Evolutionary conservation across 2,888 invertebrate species (phyloP).

Genomic region (Volucella inanis): DNA sequence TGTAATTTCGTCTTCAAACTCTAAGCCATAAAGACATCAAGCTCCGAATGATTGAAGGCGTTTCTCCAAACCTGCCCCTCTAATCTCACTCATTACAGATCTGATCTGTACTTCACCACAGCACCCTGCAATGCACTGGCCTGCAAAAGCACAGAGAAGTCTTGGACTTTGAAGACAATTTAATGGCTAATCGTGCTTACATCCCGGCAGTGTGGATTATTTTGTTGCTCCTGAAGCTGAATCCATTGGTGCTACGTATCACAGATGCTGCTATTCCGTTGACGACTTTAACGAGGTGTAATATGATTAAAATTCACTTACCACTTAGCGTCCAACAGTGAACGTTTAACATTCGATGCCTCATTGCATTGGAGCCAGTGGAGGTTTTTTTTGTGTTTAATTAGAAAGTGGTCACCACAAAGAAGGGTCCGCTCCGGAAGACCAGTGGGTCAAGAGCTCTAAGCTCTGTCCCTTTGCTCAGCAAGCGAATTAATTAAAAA

Average conservation of each 20-base stretch:
- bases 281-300: constrained; percentile 41
- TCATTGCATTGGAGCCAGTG: constrained; percentile 32
- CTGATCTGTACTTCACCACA: not conserved
- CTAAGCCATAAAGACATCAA: constrained; percentile 59
- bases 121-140: not conserved
- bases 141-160: not conserved
- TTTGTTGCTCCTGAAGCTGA: constrained; percentile 31
- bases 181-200: constrained; percentile 58
- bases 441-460: constrained; percentile 46
- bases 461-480: constrained; percentile 44
- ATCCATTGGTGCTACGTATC: no score
- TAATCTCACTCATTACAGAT: constrained; percentile 57
- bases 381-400: not conserved
- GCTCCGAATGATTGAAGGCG: constrained; percentile 42
- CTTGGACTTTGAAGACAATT: constrained; percentile 42
- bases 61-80: constrained; percentile 49
- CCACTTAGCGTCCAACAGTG: constrained; percentile 1
- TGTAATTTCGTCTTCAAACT: constrained; percentile 34
- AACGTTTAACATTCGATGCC: constrained; percentile 20
- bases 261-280: constrained; percentile 6
- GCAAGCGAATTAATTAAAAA: constrained; percentile 58
- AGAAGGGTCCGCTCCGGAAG: constrained; percentile 4
- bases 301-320: constrained; percentile 64
- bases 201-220: constrained; percentile 37
- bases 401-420: constrained; percentile 45